phyloP scores from a whole-genome alignment of 2,888 invertebrate genomes.

The Trissonchulus sp. region DNA sequence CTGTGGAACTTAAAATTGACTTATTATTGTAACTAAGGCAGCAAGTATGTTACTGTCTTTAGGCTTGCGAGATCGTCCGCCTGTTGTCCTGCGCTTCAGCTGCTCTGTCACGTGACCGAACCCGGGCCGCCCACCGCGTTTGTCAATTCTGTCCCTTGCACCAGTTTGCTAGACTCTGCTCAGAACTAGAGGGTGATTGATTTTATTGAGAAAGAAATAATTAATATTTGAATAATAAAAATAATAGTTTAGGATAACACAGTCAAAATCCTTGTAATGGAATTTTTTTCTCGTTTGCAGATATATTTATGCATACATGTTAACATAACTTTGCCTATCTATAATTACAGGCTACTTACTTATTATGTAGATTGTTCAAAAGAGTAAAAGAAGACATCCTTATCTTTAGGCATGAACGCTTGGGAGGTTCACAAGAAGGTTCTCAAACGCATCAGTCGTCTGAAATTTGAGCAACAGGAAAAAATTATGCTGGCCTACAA shows the following conservation, averaged over 20 bases:
- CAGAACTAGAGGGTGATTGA: constrained; percentile 30
- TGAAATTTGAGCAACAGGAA: constrained; percentile 28
- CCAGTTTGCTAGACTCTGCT: constrained; percentile 52
- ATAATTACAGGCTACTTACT: too few species aligned
- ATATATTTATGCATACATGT: too few species aligned
- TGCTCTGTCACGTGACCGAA: background rate
- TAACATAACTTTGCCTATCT: too few species aligned
- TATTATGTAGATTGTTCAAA: too few species aligned
- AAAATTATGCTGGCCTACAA: constrained; percentile 24
- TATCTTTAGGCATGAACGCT: background rate
- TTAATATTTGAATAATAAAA: too few species aligned
- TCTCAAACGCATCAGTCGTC: constrained; percentile 25
- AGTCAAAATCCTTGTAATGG: too few species aligned
- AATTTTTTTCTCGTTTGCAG: too few species aligned
- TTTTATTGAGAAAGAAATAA: constrained; percentile 2
- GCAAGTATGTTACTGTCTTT: too few species aligned
- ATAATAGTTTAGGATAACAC: too few species aligned
- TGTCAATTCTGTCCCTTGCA: constrained; percentile 54
- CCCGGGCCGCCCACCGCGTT: constrained; percentile 39
- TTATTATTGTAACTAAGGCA: too few species aligned
- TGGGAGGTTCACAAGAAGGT: constrained; percentile 16
- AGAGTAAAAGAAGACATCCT: too few species aligned
- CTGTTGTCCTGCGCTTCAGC: background rate
- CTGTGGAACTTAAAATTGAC: too few species aligned
- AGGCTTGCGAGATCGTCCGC: background rate